Base-by-base conservation (phyloP, 2,113 vertebrate genomes). In the Gymnocephalus cernua region DNA sequence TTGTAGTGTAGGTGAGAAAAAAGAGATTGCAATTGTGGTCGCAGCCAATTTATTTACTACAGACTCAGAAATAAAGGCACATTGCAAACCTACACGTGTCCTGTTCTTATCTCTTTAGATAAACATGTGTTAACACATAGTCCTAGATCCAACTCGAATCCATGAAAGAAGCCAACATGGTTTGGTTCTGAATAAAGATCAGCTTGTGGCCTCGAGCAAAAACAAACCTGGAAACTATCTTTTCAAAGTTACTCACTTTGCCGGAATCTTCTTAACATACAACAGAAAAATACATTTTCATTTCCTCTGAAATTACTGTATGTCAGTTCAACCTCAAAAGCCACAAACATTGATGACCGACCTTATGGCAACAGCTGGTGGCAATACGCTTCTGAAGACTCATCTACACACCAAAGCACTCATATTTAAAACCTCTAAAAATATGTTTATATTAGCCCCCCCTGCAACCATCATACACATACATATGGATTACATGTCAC, bases 31-130 rank as follows among this genome's bases (percentile, higher is more conserved):
- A 45, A 10, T 14, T 5, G 44, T 32, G 3, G 29, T 38, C 5
- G 21, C 25, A 45, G 10, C 14, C 19, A 44, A 29, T 59, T 35
- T 12, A 25, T 74, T 67, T 14, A 47, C 63, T 51, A 29, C 23
- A 48, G 48, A 53, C 25, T 23, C 8, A 57, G 48, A 50, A 51
- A 77, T 68, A 74, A 51, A 65, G 48, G 79, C 27, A 77, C 14
- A 61, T 51, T 62, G 21, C 41, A 69, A 29, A 62, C 27, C 44
- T 53, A 23, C 53, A 18, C 44, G 4, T 4, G 23, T 74, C 16
- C 19, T 4, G 16, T 53, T 57, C 15, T 38, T 69, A 59, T 70
- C 53, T 32, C 14, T 2, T 44, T 57, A 14, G 62, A 74, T 35
- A 58, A n/a, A n/a, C 53, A 32, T 6, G 13, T 44, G 21, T 35